Evolutionary conservation across 2,888 invertebrate species (phyloP), one percentile per base, ranked within the genome.

Genomic region (Polyploca ridens): DNA sequence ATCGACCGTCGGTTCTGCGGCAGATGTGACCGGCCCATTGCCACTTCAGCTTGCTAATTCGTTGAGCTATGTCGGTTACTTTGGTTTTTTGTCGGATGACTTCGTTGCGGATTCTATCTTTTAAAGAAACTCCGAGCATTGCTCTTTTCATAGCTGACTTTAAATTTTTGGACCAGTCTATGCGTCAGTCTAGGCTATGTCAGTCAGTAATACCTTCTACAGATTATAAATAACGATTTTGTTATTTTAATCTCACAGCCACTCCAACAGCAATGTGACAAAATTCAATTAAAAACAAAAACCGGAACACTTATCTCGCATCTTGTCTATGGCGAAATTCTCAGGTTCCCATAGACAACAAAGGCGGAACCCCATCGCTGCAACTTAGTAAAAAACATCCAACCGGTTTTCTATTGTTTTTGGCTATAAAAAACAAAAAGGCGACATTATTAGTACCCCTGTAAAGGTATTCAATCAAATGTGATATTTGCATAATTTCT

Each of bases 401-500:
- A 64, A 68, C 71, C 67, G 66, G 72, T 75, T 72, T 49, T 65
- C 65, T 70, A 72, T 73, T 78, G 76, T 76, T 78, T 80, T 78
- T 76, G 75, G 74, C 64, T 64, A 64, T 65, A 68, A 66, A 77
- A 75, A 83, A 77, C 73, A 77, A 83, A 83, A 83, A 78, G 58
- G 74, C 76, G 77, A 74, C 80, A 81, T 80, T 82, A 87, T 85
- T 85, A 83, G 79, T 72, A 65, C 87, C 85, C 85, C 83, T 85
- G 83, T 82, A 76, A 73, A 73, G 81, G 75, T 77, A 78, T 78
- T 74, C 74, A 66, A 73, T 77, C 75, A 75, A 70, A 75, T 64
- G 63, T 63, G 16, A 62, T 54, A 85, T 87, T 86, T 87, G 86
- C 87, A 87, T 87, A 86, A 77, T 78, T 85, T 78, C 68, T 71